A percentile compares a stretch with the other conserved stretches of the same genome.
These are phyloP conservation scores for Chaetodon trifasciatus DNA, from an alignment of 2,797 vertebrate species.

Conservation along the genomic window DNA sequence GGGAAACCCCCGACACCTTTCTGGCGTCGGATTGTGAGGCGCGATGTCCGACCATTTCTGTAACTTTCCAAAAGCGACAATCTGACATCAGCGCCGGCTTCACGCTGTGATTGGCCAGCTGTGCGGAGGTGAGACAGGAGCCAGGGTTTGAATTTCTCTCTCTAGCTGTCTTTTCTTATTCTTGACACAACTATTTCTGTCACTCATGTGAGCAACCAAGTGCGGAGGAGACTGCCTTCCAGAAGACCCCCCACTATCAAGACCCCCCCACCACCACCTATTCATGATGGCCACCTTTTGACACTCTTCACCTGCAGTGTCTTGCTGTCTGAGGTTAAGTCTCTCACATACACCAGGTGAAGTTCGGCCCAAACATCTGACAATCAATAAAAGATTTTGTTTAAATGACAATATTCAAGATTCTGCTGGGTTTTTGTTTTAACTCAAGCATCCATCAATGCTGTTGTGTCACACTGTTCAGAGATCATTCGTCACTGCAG, in stretches of 20 bases:
- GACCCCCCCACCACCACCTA: too few relatives aligned
- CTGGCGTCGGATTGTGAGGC: not conserved
- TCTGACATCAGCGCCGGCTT: not conserved
- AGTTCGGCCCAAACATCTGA: not conserved
- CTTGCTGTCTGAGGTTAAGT: not conserved
- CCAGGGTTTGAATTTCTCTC: conserved; percentile 1
- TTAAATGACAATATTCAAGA: not conserved
- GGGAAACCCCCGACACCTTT: too few relatives aligned
- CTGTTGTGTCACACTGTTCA: not conserved
- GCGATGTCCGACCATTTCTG: not conserved
- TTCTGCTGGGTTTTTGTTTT: not conserved
- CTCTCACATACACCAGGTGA: not conserved
- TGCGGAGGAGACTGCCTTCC: not conserved
- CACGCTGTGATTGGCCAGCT: not conserved
- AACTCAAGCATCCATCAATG: not conserved
- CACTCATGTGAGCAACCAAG: not conserved
- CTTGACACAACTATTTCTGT: not conserved
- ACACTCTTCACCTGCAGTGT: not conserved
- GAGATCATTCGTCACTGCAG: not conserved
- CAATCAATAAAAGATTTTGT: not conserved
- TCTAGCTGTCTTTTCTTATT: not conserved
- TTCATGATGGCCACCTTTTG: too few relatives aligned
- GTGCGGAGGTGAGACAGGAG: not conserved
- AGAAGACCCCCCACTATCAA: too few relatives aligned
- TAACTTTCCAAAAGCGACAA: not conserved